These are phyloP conservation scores for Drosophila tanythrix DNA, from an alignment of 2,888 invertebrate genomes.

Conservation along the genomic window DNA sequence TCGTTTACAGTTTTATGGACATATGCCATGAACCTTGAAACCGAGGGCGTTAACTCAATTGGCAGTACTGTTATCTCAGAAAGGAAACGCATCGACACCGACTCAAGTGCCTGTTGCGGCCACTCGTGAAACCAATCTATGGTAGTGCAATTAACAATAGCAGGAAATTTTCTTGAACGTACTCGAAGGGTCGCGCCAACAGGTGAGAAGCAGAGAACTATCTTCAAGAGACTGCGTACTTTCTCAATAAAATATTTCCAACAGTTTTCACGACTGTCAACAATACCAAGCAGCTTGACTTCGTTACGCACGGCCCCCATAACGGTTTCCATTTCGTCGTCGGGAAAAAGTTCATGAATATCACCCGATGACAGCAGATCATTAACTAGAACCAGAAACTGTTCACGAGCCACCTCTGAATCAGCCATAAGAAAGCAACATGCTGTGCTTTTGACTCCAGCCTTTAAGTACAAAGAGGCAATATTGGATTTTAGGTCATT, in stretches of 20 bases:
- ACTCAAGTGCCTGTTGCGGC: conserved; percentile 95
- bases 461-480: conserved; percentile 92
- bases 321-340: conserved; percentile 96
- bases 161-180: conserved; percentile 96
- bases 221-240: conserved; percentile 91
- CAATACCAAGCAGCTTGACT: conserved; percentile 92
- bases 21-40: conserved; percentile 95
- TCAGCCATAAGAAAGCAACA: conserved; percentile 97
- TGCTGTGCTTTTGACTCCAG: conserved; percentile 93
- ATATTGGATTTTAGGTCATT: conserved; percentile 91
- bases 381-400: conserved; percentile 95
- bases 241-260: conserved; percentile 98
- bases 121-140: conserved; percentile 99
- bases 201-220: conserved; percentile 96
- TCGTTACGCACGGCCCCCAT: conserved; percentile 91
- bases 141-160: conserved; percentile 95
- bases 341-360: conserved; percentile 94
- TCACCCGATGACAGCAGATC: conserved; percentile 97
- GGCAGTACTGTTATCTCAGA: conserved; percentile 88
- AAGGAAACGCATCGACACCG: conserved; percentile 94
- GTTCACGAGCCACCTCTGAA: conserved; percentile 95
- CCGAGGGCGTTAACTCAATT: conserved; percentile 86
- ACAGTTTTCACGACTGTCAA: conserved; percentile 95
- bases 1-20: conserved; percentile 95
- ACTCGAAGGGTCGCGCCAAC: conserved; percentile 95